phyloP scores from a whole-genome alignment of 2,888 invertebrate genomes.

The Yponomeuta sedellus region DNA sequence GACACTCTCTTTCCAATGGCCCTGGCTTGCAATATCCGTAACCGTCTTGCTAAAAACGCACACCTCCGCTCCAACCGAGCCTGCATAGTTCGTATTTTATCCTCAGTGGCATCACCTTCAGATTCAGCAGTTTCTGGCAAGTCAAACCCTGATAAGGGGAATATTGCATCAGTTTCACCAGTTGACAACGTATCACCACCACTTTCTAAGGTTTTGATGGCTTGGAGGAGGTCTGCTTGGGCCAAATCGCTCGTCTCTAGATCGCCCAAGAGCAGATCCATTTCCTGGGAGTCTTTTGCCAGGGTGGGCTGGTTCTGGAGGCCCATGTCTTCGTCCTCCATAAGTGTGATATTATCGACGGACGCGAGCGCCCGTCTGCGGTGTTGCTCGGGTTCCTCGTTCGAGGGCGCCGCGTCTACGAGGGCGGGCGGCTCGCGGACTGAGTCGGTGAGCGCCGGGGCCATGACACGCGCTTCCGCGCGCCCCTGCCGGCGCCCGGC shows the following conservation, averaged over 20 bases:
- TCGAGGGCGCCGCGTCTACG: slow-evolving; percentile 43
- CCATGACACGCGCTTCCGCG: slow-evolving; percentile 86
- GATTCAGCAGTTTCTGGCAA: slow-evolving; percentile 70
- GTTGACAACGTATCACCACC: slow-evolving; percentile 58
- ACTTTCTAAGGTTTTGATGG: slow-evolving; percentile 84
- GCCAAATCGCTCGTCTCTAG: slow-evolving; percentile 76
- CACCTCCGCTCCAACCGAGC: slow-evolving; percentile 81
- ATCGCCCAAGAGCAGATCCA: slow-evolving; percentile 81
- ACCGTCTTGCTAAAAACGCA: slow-evolving; percentile 83
- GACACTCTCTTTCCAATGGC: slow-evolving; percentile 86
- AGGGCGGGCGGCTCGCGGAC: slow-evolving; percentile 42
- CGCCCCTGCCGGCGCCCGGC: slow-evolving; percentile 50
- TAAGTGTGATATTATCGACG: slow-evolving; percentile 74
- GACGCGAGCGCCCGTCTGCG: slow-evolving; percentile 65
- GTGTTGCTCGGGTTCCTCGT: slow-evolving; percentile 38
- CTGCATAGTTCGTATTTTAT: slow-evolving; percentile 73
- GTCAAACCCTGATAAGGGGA: slow-evolving; percentile 61
- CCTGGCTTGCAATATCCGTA: slow-evolving; percentile 85
- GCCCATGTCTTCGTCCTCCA: slow-evolving; percentile 78
- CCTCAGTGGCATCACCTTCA: slow-evolving; percentile 69
- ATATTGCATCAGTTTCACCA: slow-evolving; percentile 68
- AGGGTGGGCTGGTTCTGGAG: slow-evolving; percentile 74
- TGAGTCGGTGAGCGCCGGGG: slow-evolving; percentile 92
- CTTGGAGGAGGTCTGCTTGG: slow-evolving; percentile 83
- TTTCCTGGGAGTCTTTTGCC: slow-evolving; percentile 77